phyloP scores from a whole-genome alignment of 92 coral and sea anemone species.

The Desmophyllum pertusum region DNA sequence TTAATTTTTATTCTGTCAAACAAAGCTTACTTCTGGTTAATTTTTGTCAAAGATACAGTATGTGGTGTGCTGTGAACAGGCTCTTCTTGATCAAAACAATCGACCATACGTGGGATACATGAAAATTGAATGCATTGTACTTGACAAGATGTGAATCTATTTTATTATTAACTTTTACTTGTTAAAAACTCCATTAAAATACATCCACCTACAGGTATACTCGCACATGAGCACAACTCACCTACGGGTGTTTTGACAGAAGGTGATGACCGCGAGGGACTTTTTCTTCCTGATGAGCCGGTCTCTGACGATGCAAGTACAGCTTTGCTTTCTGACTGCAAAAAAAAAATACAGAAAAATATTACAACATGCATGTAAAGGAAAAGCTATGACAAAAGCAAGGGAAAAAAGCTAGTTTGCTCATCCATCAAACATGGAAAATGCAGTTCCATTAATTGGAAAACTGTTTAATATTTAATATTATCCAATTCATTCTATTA shows the following conservation, averaged over 20 bases:
- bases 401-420: not conserved
- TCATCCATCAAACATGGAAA: not conserved
- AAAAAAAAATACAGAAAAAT: conserved; percentile 4
- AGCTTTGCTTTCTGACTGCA: conserved; percentile 72
- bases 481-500: too few species aligned
- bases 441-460: not conserved
- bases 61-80: too few species aligned
- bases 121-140: too few species aligned
- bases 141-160: too few species aligned
- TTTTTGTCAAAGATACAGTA: too few species aligned
- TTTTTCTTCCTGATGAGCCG: conserved; percentile 82
- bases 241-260: conserved; percentile 83
- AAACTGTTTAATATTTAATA: not conserved
- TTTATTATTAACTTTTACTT: too few species aligned
- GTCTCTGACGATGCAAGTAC: conserved; percentile 75
- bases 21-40: too few species aligned
- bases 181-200: too few species aligned
- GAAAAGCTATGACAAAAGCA: not conserved
- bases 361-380: not conserved
- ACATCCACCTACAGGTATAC: not conserved
- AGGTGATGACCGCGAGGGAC: conserved; percentile 90
- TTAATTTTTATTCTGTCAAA: too few species aligned
- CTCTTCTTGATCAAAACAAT: too few species aligned
- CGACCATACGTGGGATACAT: too few species aligned
- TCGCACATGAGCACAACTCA: conserved; percentile 16